phyloP scores from a whole-genome alignment of 2,888 invertebrate species.

The Diarsia rubi region DNA sequence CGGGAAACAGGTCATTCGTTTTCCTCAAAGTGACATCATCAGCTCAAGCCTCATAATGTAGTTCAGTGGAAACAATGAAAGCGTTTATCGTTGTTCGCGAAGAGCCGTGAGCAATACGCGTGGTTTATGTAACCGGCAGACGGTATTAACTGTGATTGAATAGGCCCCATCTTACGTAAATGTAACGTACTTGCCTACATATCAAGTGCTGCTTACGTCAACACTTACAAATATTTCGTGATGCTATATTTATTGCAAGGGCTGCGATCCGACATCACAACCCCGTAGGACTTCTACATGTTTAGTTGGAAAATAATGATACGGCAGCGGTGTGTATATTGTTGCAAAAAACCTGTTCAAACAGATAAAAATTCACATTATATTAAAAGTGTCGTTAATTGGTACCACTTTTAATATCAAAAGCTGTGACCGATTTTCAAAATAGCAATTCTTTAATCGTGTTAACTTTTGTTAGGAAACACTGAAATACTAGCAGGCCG shows the following conservation, averaged over 20 bases:
- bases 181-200: slow-evolving; percentile 83
- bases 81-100: slow-evolving; percentile 67
- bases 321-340: background rate
- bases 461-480: slow-evolving; percentile 44
- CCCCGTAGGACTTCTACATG: background rate
- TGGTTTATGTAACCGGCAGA: slow-evolving; percentile 83
- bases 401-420: slow-evolving; percentile 1
- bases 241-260: slow-evolving; percentile 48
- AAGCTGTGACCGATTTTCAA: slow-evolving; percentile 26
- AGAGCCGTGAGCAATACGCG: slow-evolving; percentile 75
- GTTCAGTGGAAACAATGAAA: slow-evolving; percentile 73
- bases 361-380: slow-evolving; percentile 10
- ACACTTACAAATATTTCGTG: slow-evolving; percentile 72
- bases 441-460: slow-evolving; percentile 34
- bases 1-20: slow-evolving; percentile 65
- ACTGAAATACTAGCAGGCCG: slow-evolving; percentile 30
- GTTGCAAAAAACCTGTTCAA: slow-evolving; percentile 1
- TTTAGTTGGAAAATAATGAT: background rate
- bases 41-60: slow-evolving; percentile 59
- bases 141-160: slow-evolving; percentile 84
- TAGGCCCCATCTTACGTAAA: slow-evolving; percentile 88
- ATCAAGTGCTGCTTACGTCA: slow-evolving; percentile 80
- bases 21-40: slow-evolving; percentile 75
- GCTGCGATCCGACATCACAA: background rate
- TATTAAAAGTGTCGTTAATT: slow-evolving; percentile 14